Evolutionary conservation across 2,888 invertebrate genomes (phyloP).

Genomic region (Ophioninae sp.): DNA sequence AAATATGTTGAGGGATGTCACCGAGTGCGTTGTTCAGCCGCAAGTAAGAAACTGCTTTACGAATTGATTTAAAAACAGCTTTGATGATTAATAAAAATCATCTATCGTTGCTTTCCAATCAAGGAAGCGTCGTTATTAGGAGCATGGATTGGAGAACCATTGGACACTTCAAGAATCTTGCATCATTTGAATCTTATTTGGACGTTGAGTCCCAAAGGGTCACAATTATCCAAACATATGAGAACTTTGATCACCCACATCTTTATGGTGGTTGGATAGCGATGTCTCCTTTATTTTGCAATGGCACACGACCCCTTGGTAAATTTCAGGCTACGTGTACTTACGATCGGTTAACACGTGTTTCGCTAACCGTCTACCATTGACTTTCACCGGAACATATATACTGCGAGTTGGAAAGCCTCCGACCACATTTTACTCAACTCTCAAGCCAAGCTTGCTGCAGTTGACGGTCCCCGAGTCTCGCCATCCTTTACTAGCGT

Average conservation of each 20-base stretch:
- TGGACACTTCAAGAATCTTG: background rate
- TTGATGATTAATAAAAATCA: too few relatives aligned
- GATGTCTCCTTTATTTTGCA: constrained; percentile 38
- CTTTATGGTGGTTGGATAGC: constrained; percentile 22
- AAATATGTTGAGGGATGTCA: too few relatives aligned
- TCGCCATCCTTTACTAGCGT: constrained; percentile 27
- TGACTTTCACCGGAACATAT: constrained; percentile 48
- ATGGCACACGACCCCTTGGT: constrained; percentile 29
- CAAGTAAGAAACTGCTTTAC: too few relatives aligned
- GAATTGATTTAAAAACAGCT: too few relatives aligned
- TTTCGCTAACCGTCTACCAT: constrained; percentile 39
- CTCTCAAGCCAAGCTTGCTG: constrained; percentile 61
- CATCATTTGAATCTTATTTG: background rate
- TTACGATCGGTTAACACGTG: constrained; percentile 65
- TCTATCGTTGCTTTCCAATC: too few relatives aligned
- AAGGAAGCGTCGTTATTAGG: too few relatives aligned
- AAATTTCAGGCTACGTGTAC: constrained; percentile 66
- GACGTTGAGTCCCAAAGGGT: background rate
- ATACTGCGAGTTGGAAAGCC: constrained; percentile 46
- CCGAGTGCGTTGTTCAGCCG: too few relatives aligned
- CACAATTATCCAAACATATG: background rate
- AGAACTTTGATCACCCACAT: background rate
- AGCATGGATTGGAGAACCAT: too few relatives aligned
- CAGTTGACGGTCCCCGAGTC: constrained; percentile 70
- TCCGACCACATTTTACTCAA: constrained; percentile 51